phyloP scores from a whole-genome alignment of 2,797 vertebrate species.

The Chaetophractus vellerosus region DNA sequence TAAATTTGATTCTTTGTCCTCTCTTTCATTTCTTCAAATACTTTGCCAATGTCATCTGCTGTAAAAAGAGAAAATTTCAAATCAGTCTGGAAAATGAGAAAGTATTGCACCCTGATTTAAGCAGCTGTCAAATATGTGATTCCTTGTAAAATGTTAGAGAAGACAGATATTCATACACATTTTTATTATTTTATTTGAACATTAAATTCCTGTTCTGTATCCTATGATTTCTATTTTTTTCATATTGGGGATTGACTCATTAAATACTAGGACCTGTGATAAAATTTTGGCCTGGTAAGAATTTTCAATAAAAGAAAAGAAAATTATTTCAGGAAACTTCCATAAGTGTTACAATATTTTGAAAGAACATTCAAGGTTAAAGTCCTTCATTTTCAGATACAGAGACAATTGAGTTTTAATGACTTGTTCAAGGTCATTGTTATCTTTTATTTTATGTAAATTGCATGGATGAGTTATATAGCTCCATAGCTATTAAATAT shows the following conservation, averaged over 20 bases:
- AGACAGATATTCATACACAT: neutral
- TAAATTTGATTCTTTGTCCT: neutral
- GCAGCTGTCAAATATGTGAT: neutral
- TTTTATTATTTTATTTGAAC: neutral
- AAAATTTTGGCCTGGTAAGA: neutral
- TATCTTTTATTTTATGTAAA: conserved; percentile 52
- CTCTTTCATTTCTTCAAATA: neutral
- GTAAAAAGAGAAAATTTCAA: neutral
- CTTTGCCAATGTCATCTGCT: neutral
- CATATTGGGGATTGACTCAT: neutral
- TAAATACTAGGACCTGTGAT: conserved; percentile 36
- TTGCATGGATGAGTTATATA: conserved; percentile 52
- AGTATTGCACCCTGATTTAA: neutral
- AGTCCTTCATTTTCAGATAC: conserved; percentile 62
- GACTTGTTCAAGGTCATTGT: conserved; percentile 74
- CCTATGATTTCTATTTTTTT: neutral
- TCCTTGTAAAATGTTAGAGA: neutral
- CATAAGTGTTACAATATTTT: conserved; percentile 62
- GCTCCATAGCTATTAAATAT: neutral
- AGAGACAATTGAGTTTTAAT: conserved; percentile 68
- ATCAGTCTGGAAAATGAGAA: neutral
- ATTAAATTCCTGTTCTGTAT: neutral
- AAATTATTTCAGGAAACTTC: conserved; percentile 45
- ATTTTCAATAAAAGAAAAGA: conserved; percentile 55
- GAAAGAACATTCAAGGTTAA: conserved; percentile 71